Percentiles rank a stretch among this genome's conserved stretches.
These are phyloP conservation scores for Coecobrya sp. DNA, from an alignment of 2,888 invertebrate species.

Conservation along the genomic window DNA sequence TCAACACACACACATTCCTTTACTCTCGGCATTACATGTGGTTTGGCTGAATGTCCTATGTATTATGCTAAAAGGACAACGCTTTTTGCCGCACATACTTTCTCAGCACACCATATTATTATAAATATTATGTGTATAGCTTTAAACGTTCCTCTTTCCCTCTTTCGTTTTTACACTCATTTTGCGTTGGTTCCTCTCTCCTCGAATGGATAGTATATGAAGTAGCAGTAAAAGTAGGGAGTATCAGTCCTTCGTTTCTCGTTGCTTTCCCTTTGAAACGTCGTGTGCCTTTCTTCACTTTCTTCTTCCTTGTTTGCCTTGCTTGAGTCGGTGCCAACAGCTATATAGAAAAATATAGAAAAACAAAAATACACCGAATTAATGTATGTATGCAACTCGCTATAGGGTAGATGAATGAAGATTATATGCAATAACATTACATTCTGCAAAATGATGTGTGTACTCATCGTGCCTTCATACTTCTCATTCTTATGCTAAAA, in stretches of 20 bases:
- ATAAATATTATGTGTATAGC: not conserved
- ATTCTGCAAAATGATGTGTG: slow-evolving; percentile 13
- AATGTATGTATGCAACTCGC: not conserved
- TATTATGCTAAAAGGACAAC: slow-evolving; percentile 43
- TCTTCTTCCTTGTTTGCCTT: slow-evolving; percentile 56
- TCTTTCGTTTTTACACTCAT: slow-evolving; percentile 11
- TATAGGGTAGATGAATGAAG: not conserved
- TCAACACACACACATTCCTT: slow-evolving; percentile 25
- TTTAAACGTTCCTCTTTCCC: slow-evolving; percentile 3
- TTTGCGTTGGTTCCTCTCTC: slow-evolving; percentile 12
- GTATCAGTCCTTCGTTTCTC: not conserved
- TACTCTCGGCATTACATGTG: slow-evolving; percentile 19
- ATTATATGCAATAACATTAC: not conserved
- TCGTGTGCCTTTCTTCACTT: slow-evolving; percentile 56
- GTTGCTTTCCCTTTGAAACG: slow-evolving; percentile 10
- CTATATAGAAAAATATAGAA: not conserved
- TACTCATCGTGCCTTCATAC: not conserved
- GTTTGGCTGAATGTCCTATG: slow-evolving; percentile 24
- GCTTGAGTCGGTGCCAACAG: slow-evolving; percentile 73
- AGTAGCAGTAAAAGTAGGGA: not conserved
- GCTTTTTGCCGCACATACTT: slow-evolving; percentile 37
- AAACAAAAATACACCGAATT: slow-evolving; percentile 39
- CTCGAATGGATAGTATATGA: not conserved
- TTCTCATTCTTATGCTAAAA: slow-evolving; percentile 11
- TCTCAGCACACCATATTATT: not conserved